Base-by-base conservation (phyloP, 2,888 invertebrate species). In the Spodoptera picta region DNA sequence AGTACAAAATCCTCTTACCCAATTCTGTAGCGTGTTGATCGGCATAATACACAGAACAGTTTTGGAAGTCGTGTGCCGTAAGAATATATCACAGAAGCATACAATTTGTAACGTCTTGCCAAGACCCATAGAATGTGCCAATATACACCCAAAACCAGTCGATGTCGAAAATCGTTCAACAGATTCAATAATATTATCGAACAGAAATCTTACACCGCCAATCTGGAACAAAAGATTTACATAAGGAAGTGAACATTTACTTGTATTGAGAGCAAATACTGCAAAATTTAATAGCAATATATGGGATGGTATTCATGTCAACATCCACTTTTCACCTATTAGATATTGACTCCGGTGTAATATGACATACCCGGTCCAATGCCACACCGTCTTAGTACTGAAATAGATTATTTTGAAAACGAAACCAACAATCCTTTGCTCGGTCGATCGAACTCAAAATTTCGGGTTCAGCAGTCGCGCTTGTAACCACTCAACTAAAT, bases 121-220 rank as follows among this genome's bases (percentile, higher is more conserved):
- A 36, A 99, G 95, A 1, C 99, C 99, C 99, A 99, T 99, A 49
- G 99, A 99, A 94, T 99, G 99, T 0, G 99, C 99, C 57, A 99
- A 95, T 81, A 99, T 99, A 89, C 99, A 99, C 12, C 99, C 99
- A 90, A 99, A 99, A 11, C 99, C 99, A 3, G 97, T 96, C 0
- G 98, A 98, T 14, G 96, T 97, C 60, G 97, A 97, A 89, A 97
- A 99, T 76, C 98, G 95, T 68, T 97, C 97, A 49, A 98, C 96
- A 23, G 98, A 99, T 92, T 99, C 99, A 77, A 99, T 97, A 27
- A 99, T 97, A 89, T 99, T 99, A 91, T 99, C 99, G 88, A 98
- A 99, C 58, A 99, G 93, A 90, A 99, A 99, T 62, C 99, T 95
- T 14, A 98, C 97, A n/a, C 98, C 98, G 57, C 98, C 98, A 86